Evolutionary conservation across 1,140 invertebrate genomes (phyloP), one percentile per base, ranked within the genome.

Genomic region (Maniola jurtina): DNA sequence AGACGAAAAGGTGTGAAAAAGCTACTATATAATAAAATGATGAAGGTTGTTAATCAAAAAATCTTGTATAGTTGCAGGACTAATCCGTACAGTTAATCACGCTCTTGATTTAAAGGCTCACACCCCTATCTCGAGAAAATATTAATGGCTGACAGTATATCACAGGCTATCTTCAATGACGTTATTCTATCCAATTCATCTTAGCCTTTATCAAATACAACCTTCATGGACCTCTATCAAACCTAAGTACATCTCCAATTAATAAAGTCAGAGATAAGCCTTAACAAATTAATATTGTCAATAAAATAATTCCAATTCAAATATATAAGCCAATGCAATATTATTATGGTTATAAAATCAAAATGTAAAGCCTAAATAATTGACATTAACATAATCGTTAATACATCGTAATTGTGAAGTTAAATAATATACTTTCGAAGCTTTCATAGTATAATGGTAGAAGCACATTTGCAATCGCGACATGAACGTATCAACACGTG

Each of bases 51-150:
- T 38, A 45, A 11, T 45, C 9, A 45, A 45, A 45, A 11, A 45
- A 45, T 0, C 5, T 13, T 45, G 0, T 45, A 45, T 45, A 45
- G 15, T 52, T 7, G 2, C 6, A 52, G 15, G 25, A 34, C 15
- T 55, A 55, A 55, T 25, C 9, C 25, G 11, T 11, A 10, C 10
- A 55, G 16, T 55, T 34, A 55, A 55, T 55, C 52, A 55, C 33
- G 16, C 16, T 55, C 52, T 35, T 34, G 52, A 55, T 55, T 55
- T 34, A 55, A 55, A 55, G 52, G 33, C 25, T 55, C 25, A 55
- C 25, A 55, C 25, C 52, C 16, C 52, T 55, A 34, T 55, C 52
- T 55, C 33, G 52, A 55, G 52, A 34, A 55, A 55, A 55, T 55
- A 55, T 55, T 55, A 34, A 55, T 55, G 52, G 16, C 25, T 9